Evolutionary conservation across 2,113 vertebrate species (phyloP).

Genomic region (Hypomesus transpacificus): DNA sequence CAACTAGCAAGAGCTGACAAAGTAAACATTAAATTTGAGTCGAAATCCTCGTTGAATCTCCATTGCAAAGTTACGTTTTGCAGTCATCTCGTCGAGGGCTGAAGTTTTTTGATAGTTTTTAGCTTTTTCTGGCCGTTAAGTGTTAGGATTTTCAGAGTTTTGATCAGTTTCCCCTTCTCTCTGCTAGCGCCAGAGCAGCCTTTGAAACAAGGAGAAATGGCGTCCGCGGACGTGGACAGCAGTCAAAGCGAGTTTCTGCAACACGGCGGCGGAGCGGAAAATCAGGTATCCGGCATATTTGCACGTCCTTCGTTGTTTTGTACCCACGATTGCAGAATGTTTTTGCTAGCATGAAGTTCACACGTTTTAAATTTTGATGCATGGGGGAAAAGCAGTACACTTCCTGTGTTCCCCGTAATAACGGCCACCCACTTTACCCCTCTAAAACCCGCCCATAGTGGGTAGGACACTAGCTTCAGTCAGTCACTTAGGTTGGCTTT

Average conservation of each 20-base stretch:
- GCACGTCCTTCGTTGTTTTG: constrained; percentile 47
- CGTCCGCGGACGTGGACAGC: constrained; percentile 97
- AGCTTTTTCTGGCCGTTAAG: constrained; percentile 57
- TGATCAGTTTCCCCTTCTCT: constrained; percentile 60
- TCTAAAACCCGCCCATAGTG: constrained; percentile 93
- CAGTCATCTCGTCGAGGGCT: constrained; percentile 42
- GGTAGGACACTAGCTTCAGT: constrained; percentile 90
- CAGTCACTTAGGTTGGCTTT: constrained; percentile 70
- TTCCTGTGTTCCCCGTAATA: constrained; percentile 95
- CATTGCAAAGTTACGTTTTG: constrained; percentile 54
- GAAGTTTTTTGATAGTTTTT: constrained; percentile 63
- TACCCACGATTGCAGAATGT: constrained; percentile 51
- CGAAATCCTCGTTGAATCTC: constrained; percentile 29
- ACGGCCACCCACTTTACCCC: constrained; percentile 91
- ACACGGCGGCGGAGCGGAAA: constrained; percentile 74
- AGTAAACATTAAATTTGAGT: constrained; percentile 66
- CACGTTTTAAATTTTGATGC: constrained; percentile 75
- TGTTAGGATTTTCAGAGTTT: constrained; percentile 68
- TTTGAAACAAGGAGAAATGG: constrained; percentile 97
- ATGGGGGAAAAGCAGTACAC: constrained; percentile 78
- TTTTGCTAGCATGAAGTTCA: constrained; percentile 70
- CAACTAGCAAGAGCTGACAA: constrained; percentile 71
- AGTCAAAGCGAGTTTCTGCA: constrained; percentile 91
- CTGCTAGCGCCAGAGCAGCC: constrained; percentile 87
- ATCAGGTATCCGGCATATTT: constrained; percentile 72